Evolutionary conservation across 2,797 vertebrate species (phyloP), one percentile per base, ranked within the genome.

Genomic region (Ibycter americanus): DNA sequence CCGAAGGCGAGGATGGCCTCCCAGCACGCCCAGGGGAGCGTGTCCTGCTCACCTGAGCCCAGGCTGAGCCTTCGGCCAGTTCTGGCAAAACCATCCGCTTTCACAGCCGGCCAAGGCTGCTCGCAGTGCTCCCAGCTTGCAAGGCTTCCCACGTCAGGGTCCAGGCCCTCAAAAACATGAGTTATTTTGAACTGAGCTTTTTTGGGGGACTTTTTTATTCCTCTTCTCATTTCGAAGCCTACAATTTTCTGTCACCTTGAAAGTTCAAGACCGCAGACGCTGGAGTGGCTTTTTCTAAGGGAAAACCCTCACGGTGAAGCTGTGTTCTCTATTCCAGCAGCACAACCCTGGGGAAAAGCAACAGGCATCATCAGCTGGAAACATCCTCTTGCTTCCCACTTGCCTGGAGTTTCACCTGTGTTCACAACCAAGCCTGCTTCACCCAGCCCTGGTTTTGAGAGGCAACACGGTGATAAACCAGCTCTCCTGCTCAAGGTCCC

Each of bases 381-480:
- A 40, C 0, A 0, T 17, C 55, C 22, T 77, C 29, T 25, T 23
- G 44, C 47, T 62, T 31, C 72, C 68, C 7, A 0, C n/a, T 36
- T n/a, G 19, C 26, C 65, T 62, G 49, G 63, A 58, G 63, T 29
- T 83, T 77, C 52, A 40, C 27, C 63, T 32, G 18, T 2, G 2
- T 29, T 67, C 29, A 34, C 58, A 82, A 12, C 12, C 9, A 46
- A 49, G 66, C 22, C 20, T 12, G 5, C 27, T 58, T 79, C 44
- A 38, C 27, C 22, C 25, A 72, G 27, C 3, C 4, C 52, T 26
- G 54, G 7, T 20, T 66, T 31, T 40, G 63, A 49, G 67, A 68
- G 46, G 34, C 31, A 51, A 22, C 0, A 0, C 3, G 4, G 10
- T 63, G 32, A 63, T 27, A 83, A 68, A 42, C 32, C 47, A 36